Base-by-base conservation (phyloP, 2,888 invertebrate species). In the Cinara cedri region DNA sequence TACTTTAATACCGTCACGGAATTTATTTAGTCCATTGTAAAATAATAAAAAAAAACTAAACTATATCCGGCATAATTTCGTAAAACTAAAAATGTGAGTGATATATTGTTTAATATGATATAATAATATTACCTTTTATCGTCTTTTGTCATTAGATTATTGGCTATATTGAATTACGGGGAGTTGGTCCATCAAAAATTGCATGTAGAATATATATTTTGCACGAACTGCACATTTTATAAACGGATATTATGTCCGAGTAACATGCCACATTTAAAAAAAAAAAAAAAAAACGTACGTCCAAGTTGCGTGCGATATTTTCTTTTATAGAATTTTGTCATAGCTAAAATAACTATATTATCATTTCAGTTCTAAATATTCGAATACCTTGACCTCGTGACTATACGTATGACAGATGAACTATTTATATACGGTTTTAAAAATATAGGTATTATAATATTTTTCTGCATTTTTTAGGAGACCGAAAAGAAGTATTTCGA, bases 201-300 rank as follows among this genome's bases (percentile, higher is more conserved):
- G 65, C 65, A 66, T 16, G 65, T 24, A 1, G 16, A 66, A 66
- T 24, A 49, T 49, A 66, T 46, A 49, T 66, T 66, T 66, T 16
- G 24, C 46, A 16, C 16, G 46, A 66, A 49, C 24, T 14, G 8
- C 21, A 49, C 16, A 49, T 66, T 34, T 24, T 49, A 21, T 24
- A n/a, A 49, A 46, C 4, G 24, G 51, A 14, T 51, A 9, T 24
- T 66, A 49, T 66, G 46, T 66, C 46, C 24, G 14, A 24, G 63
- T 66, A 11, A 8, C 65, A 49, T 66, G 46, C 16, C 14, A 49
- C 24, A 14, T 63, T 44, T 42, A n/a, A n/a, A 13, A n/a, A 21
- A 21, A 46, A 1, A 2, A 8, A n/a, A n/a, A 13, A n/a, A 21
- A 21, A 46, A 1, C 10, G 14, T 66, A 66, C 8, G 65, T 24